Evolutionary conservation across 2,888 invertebrate species (phyloP).

Genomic region (Pediacus dermestoides): DNA sequence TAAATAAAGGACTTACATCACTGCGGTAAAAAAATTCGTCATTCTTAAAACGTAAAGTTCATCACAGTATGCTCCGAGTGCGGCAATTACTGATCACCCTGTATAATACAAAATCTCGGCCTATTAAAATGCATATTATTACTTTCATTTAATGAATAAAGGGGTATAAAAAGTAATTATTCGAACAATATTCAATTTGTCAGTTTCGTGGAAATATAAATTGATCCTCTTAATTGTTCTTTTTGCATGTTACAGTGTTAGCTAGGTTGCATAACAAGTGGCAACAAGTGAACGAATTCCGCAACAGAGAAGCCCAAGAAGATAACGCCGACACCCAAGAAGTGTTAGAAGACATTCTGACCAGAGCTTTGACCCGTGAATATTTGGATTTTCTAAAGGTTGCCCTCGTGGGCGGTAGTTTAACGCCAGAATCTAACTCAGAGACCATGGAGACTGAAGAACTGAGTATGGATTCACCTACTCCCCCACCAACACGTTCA

Average conservation of each 20-base stretch:
- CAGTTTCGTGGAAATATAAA: too few species aligned
- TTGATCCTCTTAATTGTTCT: too few species aligned
- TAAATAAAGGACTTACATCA: too few species aligned
- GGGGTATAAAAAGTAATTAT: too few species aligned
- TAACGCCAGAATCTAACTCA: slow-evolving; percentile 52
- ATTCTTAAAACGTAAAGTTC: too few species aligned
- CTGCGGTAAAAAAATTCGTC: too few species aligned
- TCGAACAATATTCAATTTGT: too few species aligned
- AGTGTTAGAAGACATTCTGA: slow-evolving; percentile 80
- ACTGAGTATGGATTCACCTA: slow-evolving; percentile 67
- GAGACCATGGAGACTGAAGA: slow-evolving; percentile 64
- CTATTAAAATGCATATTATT: too few species aligned
- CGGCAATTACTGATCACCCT: too few species aligned
- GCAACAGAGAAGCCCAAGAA: slow-evolving; percentile 72
- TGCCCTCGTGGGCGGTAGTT: slow-evolving; percentile 68
- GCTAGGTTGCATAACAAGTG: slow-evolving; percentile 70
- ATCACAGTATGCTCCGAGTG: too few species aligned
- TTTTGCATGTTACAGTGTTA: slow-evolving; percentile 59
- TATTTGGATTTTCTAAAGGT: slow-evolving; percentile 78
- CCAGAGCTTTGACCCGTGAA: slow-evolving; percentile 81
- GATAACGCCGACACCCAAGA: slow-evolving; percentile 80
- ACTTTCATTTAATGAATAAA: too few species aligned
- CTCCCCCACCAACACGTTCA: slow-evolving; percentile 51
- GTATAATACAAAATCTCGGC: too few species aligned
- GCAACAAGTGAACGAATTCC: slow-evolving; percentile 73